Base-by-base conservation (phyloP, 1,140 invertebrate genomes). In the Chrysomallon squamiferum region DNA sequence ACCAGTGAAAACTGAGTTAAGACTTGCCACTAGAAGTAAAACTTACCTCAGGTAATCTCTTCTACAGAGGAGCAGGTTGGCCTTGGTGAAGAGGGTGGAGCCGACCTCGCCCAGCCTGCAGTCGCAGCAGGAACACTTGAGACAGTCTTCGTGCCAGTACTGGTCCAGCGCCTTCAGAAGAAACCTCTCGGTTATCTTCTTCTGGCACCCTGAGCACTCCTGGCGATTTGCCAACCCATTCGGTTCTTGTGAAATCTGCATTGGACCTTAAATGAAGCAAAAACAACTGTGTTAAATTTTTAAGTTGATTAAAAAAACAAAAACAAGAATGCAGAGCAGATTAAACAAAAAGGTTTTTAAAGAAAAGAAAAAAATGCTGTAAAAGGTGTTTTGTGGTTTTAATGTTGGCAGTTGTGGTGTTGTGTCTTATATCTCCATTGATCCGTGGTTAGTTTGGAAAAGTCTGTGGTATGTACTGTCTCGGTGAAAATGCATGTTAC, bases 91-190 rank as follows among this genome's bases (percentile, higher is more conserved):
- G 15, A 96, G 88, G 49, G 94, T 94, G 38, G 93, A 95, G 30
- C 95, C 95, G 4, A 96, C 93, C 86, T 96, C 95, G 0, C 94
- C 95, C 0, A 96, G 88, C 54, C 94, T 88, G 84, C 94, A 96
- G 82, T 96, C 92, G 83, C 95, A 97, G 84, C 94, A 96, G 30
- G 93, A 93, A 78, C 95, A 96, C 82, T 95, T 96, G 33, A 97
- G 88, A 78, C 95, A 97, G 82, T 96, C 94, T 79, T 97, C 95
- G 85, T 97, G 95, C 95, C 95, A 97, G 81, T 91, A 93, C 82
- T 95, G 88, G 78, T 96, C 93, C 76, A 95, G 85, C 0, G 93
- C 80, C 80, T 87, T 84, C 29, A 80, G 74, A 54, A 81, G 74
- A 62, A 82, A 86, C 13, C 85, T 71, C 59, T 89, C 88, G 3